Conservation (phyloP, 2,113 vertebrate genomes). For the Sylvia atricapilla region DNA sequence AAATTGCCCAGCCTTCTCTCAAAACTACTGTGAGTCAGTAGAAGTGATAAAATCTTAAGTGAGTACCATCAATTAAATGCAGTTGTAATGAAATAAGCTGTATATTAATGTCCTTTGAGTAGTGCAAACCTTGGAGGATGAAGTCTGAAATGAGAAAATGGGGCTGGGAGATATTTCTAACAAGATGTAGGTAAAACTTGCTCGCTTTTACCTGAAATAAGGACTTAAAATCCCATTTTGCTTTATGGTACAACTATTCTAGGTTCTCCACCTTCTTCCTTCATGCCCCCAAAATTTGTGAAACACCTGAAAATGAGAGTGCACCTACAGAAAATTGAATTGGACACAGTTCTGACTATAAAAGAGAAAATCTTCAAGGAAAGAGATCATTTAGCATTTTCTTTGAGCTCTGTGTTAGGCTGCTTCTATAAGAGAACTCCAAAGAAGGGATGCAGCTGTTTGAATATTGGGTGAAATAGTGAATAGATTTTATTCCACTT, state of each 20-base stretch:
- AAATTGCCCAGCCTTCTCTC: conserved; percentile 44
- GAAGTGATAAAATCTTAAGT: conserved; percentile 57
- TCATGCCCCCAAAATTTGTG: not conserved
- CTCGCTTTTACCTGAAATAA: not conserved
- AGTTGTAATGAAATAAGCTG: conserved; percentile 44
- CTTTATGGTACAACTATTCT: not conserved
- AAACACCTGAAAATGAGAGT: not conserved
- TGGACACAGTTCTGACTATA: not conserved
- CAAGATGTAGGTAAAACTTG: not conserved
- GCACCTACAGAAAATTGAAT: not conserved
- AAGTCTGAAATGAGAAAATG: not conserved
- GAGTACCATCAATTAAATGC: conserved; percentile 62
- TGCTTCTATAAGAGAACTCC: not conserved
- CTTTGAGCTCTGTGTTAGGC: not conserved
- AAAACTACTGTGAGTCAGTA: conserved; percentile 30
- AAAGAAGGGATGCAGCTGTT: not conserved
- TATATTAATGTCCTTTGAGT: not conserved
- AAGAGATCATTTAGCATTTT: not conserved
- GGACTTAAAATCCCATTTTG: not conserved
- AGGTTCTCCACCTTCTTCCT: not conserved
- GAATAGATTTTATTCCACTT: conserved; percentile 53
- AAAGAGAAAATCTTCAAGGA: not conserved
- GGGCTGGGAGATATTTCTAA: not conserved
- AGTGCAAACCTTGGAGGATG: not conserved
- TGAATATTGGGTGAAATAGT: conserved; percentile 35